Evolutionary conservation across 2,113 vertebrate genomes (phyloP), one percentile per base, ranked within the genome.

Genomic region (Eulacestoma nigropectus): DNA sequence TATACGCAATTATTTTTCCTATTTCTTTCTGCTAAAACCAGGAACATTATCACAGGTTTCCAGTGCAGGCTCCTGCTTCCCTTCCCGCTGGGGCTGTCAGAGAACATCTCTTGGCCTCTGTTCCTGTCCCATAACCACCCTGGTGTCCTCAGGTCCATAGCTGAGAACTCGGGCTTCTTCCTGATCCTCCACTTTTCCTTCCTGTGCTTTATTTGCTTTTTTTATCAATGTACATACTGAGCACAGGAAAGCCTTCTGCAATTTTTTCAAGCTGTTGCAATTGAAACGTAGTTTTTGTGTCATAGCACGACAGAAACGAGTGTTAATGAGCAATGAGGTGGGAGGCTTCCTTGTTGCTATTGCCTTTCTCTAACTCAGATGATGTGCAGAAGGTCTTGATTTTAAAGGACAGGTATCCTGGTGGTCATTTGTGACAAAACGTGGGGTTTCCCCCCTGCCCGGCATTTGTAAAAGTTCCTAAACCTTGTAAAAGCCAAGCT

Each of bases 381-480:
- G 7, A 74, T 83, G n/a, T 25, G 32, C 33, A 65, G 62, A 17
- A 67, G 81, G 89, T 7, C 37, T 79, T 22, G 19, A 20, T 63
- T 91, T 82, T 73, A 73, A 53, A 59, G 30, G 29, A 53, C 3
- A 3, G 6, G 2, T 47, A 19, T 59, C 67, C 39, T 4, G 3
- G 16, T 39, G 19, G 23, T 39, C 49, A 50, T 3, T 42, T 44
- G 8, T 42, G 21, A 57, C 47, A 42, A 72, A 76, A 8, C 2
- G 2, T 8, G 56, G 37, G 22, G n/a, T 27, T 64, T 32, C 2
- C 10, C 2, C 7, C 7, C 7, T 1, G 2, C 1, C 9, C 1
- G 0, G 2, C 29, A 14, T 41, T 30, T 2, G 0, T 46, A n/a
- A 4, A 67, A 68, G 33, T 52, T 72, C 18, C 39, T 27, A 68